Evolutionary conservation across 2,888 invertebrate genomes (phyloP).

Genomic region (Nasonovia ribisnigri): DNA sequence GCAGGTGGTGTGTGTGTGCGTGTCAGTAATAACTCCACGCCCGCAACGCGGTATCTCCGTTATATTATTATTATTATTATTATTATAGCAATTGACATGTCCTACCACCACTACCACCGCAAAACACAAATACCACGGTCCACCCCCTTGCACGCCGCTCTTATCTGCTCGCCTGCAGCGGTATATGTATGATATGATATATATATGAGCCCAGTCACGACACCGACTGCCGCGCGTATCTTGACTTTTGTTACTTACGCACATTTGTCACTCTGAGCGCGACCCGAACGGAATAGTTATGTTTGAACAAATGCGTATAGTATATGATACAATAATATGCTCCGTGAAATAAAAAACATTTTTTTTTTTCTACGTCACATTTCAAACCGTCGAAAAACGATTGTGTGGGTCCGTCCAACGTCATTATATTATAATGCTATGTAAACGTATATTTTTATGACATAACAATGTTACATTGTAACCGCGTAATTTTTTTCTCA

Average conservation of each 20-base stretch:
- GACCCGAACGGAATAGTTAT: constrained; percentile 6
- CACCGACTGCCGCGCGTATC: neutral
- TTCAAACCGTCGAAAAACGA: neutral
- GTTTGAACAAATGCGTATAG: neutral
- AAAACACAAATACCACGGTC: neutral
- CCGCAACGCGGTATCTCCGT: neutral
- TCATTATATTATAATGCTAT: neutral
- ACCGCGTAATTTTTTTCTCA: neutral
- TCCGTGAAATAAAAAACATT: no score
- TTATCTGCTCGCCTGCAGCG: constrained; percentile 35
- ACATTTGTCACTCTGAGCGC: constrained; percentile 6
- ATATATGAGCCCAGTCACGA: neutral
- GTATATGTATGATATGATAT: neutral
- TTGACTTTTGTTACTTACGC: constrained; percentile 1
- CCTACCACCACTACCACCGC: neutral
- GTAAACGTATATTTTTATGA: neutral
- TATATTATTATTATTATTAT: neutral
- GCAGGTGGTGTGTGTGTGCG: neutral
- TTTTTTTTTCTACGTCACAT: neutral
- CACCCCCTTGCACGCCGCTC: neutral
- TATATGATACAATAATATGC: neutral
- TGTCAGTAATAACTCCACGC: neutral
- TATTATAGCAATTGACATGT: constrained; percentile 33
- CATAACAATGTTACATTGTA: neutral
- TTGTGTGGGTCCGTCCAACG: neutral